A percentile compares a stretch with the other conserved stretches of the same genome.
Conservation (phyloP, 2,113 vertebrate genomes). For the Asarcornis scutulata region DNA sequence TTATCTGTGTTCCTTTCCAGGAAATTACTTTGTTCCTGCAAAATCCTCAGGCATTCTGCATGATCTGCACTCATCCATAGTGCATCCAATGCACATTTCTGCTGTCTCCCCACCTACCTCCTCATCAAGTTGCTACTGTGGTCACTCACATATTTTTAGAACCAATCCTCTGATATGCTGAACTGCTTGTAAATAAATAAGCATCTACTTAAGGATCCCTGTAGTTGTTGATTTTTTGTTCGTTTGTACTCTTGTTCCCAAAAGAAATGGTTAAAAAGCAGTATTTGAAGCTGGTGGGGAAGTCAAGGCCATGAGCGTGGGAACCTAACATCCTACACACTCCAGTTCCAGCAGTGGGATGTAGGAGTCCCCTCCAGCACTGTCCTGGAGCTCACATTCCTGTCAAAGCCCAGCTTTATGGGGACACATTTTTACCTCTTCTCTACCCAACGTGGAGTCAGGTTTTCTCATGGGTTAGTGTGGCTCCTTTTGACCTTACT, state of each 20-base stretch:
- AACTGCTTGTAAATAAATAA: background rate
- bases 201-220: background rate
- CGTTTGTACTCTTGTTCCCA: background rate
- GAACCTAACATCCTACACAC: accelerated
- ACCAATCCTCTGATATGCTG: background rate
- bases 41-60: background rate
- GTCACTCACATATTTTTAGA: background rate
- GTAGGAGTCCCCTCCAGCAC: background rate
- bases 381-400: background rate
- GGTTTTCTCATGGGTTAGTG: background rate
- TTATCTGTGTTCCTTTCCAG: background rate
- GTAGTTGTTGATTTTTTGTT: background rate
- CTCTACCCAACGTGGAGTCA: background rate
- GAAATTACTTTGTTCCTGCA: background rate
- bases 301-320: background rate
- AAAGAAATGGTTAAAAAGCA: background rate
- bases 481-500: background rate
- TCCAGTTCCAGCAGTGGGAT: background rate
- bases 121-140: background rate
- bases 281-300: background rate
- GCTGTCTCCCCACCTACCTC: background rate
- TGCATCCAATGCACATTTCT: background rate
- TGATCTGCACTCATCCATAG: background rate
- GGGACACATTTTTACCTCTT: background rate
- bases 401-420: background rate